phyloP scores from a whole-genome alignment of 2,113 vertebrate genomes.

The Notothenia rossii region DNA sequence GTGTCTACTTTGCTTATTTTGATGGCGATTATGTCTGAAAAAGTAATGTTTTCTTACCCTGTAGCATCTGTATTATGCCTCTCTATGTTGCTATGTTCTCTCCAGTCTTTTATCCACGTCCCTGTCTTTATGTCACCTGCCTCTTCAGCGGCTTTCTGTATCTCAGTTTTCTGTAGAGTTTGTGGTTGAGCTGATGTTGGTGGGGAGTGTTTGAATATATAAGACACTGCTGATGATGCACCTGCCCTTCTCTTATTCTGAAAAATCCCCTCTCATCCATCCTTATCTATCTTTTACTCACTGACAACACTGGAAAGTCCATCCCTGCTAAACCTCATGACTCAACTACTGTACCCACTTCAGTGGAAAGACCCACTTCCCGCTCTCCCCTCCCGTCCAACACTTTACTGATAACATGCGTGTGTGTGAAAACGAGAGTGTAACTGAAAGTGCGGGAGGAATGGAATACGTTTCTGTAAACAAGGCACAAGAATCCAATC shows the following conservation, averaged over 20 bases:
- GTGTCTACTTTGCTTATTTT: neutral
- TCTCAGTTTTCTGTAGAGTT: conserved; percentile 34
- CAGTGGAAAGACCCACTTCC: conserved; percentile 48
- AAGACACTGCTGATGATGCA: conserved; percentile 21
- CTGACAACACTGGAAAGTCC: conserved; percentile 66
- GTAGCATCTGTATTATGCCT: neutral
- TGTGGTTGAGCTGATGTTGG: conserved; percentile 21
- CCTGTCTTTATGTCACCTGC: conserved; percentile 42
- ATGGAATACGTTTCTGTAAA: conserved; percentile 38
- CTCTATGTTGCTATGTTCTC: neutral
- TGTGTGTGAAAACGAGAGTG: conserved; percentile 23
- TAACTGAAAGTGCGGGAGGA: conserved; percentile 32
- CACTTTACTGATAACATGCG: conserved; percentile 21
- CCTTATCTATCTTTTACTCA: neutral
- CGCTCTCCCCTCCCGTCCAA: conserved; percentile 14
- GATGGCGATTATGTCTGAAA: neutral
- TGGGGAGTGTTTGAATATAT: conserved; percentile 23
- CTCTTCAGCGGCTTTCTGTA: conserved; percentile 37
- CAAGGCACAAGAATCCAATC: conserved; percentile 16
- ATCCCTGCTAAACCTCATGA: conserved; percentile 48
- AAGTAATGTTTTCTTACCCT: neutral
- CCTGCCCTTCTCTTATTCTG: conserved; percentile 42
- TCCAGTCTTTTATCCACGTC: conserved; percentile 41
- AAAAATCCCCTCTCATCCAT: conserved; percentile 28
- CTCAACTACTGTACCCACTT: conserved; percentile 37